Evolutionary conservation across 2,888 invertebrate genomes (phyloP).

Genomic region (Falcaria lacertinaria): DNA sequence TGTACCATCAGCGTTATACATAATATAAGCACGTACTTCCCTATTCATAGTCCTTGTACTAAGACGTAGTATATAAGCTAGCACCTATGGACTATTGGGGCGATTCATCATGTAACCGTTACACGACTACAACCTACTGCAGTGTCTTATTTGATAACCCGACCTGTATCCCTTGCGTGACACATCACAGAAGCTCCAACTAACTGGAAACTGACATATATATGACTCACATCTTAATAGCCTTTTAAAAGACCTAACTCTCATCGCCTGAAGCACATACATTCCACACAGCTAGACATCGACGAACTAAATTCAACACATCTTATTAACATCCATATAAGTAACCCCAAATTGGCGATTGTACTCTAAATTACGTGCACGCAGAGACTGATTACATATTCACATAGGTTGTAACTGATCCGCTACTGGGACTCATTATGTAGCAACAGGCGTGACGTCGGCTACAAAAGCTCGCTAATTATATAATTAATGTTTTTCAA

Average conservation of each 20-base stretch:
- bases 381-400: conserved; percentile 32
- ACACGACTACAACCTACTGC: too few relatives aligned
- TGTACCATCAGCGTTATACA: too few relatives aligned
- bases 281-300: not conserved
- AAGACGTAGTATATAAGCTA: too few relatives aligned
- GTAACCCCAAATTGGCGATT: conserved; percentile 21
- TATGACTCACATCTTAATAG: too few relatives aligned
- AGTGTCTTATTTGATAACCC: too few relatives aligned
- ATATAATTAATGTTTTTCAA: conserved; percentile 56
- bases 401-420: conserved; percentile 21
- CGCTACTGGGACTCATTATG: conserved; percentile 20
- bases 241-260: not conserved
- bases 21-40: too few relatives aligned
- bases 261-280: conserved; percentile 1
- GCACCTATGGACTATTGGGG: too few relatives aligned
- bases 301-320: not conserved
- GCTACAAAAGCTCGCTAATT: conserved; percentile 43
- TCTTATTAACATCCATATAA: not conserved
- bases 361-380: conserved; percentile 34
- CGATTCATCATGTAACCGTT: too few relatives aligned
- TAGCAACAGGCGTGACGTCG: conserved; percentile 27
- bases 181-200: too few relatives aligned
- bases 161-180: too few relatives aligned
- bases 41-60: too few relatives aligned
- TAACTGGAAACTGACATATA: too few relatives aligned